These are phyloP conservation scores for Microplitis mediator DNA, from an alignment of 1,140 invertebrate species.

Conservation along the genomic window DNA sequence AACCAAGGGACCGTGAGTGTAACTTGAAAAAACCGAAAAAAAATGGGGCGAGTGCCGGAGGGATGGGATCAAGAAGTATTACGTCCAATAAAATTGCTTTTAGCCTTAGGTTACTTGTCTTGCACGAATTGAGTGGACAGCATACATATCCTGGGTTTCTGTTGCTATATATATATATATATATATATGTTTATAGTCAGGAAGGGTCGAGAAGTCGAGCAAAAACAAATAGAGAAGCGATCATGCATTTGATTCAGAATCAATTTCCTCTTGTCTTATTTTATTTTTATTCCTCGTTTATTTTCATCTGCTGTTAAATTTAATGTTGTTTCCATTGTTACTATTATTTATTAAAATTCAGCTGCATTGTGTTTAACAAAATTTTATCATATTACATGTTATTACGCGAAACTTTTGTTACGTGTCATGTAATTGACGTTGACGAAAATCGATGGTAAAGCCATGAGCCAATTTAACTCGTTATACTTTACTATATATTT, in stretches of 20 bases:
- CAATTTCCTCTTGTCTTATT: constrained; percentile 10
- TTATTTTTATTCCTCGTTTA: neutral
- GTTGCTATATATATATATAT: neutral
- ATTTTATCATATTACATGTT: no score
- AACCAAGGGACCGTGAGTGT: neutral
- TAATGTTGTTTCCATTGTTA: no score
- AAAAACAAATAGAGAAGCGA: neutral
- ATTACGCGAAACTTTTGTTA: no score
- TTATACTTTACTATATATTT: no score
- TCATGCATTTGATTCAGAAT: constrained; percentile 8
- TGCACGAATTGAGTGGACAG: neutral
- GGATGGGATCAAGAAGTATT: constrained; percentile 7
- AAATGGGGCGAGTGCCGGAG: neutral
- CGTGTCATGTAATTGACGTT: no score
- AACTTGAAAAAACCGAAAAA: neutral
- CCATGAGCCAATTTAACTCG: no score
- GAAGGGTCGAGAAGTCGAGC: neutral
- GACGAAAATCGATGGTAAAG: no score
- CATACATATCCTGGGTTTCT: neutral
- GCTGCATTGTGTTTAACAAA: no score
- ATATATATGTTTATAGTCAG: neutral
- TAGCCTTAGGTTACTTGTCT: constrained; percentile 21
- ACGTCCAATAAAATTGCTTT: constrained; percentile 24
- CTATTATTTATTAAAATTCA: no score
- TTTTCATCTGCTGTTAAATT: no score